A percentile compares a stretch with the other conserved stretches of the same genome.
Conservation (phyloP, 2,113 vertebrate species). For the Neodontobutis hainanensis region DNA sequence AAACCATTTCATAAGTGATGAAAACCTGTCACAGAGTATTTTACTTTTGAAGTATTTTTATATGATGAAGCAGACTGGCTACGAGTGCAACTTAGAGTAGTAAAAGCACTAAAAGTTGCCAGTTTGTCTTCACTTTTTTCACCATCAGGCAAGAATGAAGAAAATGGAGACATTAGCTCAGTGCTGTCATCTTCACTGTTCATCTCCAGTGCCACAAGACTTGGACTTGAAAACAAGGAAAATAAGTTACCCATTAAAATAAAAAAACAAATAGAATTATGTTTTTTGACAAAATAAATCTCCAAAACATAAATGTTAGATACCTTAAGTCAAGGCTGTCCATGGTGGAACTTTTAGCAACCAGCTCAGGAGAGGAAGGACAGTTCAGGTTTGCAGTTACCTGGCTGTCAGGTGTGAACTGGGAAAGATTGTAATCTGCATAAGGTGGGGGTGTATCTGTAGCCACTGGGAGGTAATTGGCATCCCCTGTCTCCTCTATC, state of each 20-base stretch:
- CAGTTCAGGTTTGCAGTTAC: constrained; percentile 62
- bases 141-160: constrained; percentile 52
- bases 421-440: constrained; percentile 12
- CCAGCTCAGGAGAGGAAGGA: constrained; percentile 57
- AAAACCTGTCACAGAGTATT: not conserved
- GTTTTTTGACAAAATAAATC: not conserved
- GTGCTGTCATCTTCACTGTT: constrained; percentile 80
- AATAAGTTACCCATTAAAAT: not conserved
- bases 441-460: constrained; percentile 47
- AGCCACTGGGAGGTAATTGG: constrained; percentile 30
- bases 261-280: not conserved
- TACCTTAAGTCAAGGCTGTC: constrained; percentile 77
- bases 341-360: constrained; percentile 58
- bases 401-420: constrained; percentile 52
- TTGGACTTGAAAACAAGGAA: constrained; percentile 77
- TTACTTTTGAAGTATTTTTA: constrained; percentile 81
- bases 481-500: constrained; percentile 34
- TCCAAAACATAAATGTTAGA: not conserved
- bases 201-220: constrained; percentile 87
- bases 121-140: constrained; percentile 71
- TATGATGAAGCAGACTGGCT: constrained; percentile 76
- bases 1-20: not conserved
- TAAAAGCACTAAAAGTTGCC: constrained; percentile 59
- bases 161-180: constrained; percentile 29
- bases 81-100: constrained; percentile 72